Evolutionary conservation across 2,888 invertebrate species (phyloP).

Genomic region (Atherix ibis): DNA sequence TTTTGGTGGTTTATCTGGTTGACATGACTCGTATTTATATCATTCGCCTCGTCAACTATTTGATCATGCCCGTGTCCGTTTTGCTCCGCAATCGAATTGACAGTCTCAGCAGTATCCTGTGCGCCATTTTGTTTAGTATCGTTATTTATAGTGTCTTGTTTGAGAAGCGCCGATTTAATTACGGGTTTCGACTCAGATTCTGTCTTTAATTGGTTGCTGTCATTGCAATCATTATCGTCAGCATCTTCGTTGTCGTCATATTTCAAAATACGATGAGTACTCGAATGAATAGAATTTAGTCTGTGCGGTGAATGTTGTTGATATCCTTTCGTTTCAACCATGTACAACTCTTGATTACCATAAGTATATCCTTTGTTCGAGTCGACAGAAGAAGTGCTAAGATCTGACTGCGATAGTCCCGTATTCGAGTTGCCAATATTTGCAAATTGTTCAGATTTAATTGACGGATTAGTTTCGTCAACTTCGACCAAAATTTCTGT

Average conservation of each 20-base stretch:
- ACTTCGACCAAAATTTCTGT: constrained; percentile 17
- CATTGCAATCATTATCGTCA: constrained; percentile 7
- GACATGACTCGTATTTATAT: constrained; percentile 25
- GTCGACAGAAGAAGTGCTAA: constrained; percentile 54
- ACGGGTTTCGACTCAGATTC: constrained; percentile 41
- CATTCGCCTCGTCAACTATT: constrained; percentile 18
- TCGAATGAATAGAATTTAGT: constrained; percentile 14
- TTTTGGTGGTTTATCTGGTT: constrained; percentile 34
- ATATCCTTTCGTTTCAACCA: constrained; percentile 55
- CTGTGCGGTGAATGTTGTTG: constrained; percentile 33
- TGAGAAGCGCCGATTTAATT: constrained; percentile 53
- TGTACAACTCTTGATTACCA: constrained; percentile 63
- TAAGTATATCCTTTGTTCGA: constrained; percentile 63
- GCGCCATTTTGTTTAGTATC: constrained; percentile 7
- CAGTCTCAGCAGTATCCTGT: constrained; percentile 7
- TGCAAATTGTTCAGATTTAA: constrained; percentile 14
- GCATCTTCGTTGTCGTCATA: constrained; percentile 13
- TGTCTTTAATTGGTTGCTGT: constrained; percentile 6
- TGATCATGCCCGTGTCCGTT: constrained; percentile 2
- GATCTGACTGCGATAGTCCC: constrained; percentile 67
- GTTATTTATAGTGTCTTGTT: constrained; percentile 43
- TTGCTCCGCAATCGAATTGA: neutral
- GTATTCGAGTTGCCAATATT: constrained; percentile 46
- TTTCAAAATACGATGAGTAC: constrained; percentile 12
- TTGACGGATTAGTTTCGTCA: constrained; percentile 16